phyloP scores from a whole-genome alignment of 2,888 invertebrate species.

The Philaethria dido region DNA sequence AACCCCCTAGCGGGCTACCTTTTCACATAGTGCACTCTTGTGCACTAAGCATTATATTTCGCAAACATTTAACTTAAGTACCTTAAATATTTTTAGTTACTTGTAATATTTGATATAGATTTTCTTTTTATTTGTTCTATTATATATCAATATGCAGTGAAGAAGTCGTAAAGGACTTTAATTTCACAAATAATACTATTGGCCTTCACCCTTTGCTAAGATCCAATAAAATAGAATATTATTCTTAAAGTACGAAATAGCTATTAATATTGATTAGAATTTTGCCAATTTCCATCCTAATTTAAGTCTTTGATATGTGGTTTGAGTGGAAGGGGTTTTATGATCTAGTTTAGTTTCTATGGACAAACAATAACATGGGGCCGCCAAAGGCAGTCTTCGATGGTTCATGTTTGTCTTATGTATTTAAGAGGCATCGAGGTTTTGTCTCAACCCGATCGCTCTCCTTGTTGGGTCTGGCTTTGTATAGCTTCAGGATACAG shows the following conservation, averaged over 20 bases:
- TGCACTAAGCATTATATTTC: constrained; percentile 45
- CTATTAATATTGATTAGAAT: not conserved
- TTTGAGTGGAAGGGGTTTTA: not conserved
- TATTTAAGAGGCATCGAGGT: constrained; percentile 69
- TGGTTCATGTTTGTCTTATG: constrained; percentile 73
- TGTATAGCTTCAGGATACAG: constrained; percentile 14
- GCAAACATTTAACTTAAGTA: constrained; percentile 41
- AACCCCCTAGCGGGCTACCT: constrained; percentile 60
- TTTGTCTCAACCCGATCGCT: constrained; percentile 47
- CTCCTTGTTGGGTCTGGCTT: constrained; percentile 17
- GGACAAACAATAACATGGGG: constrained; percentile 78
- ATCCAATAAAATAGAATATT: no score
- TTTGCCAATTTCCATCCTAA: not conserved
- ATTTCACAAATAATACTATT: no score
- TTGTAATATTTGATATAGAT: not conserved
- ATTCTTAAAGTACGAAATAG: not conserved
- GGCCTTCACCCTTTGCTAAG: no score
- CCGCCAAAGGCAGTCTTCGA: constrained; percentile 61
- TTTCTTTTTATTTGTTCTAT: not conserved
- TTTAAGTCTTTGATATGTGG: not conserved
- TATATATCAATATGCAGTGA: no score
- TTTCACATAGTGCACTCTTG: constrained; percentile 52
- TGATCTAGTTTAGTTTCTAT: constrained; percentile 65
- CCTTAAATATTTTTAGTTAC: constrained; percentile 22
- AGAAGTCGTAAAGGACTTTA: no score